A percentile compares a stretch with the other conserved stretches of the same genome.
phyloP scores from a whole-genome alignment of 1,140 invertebrate genomes.

The Macrostomum lignano region DNA sequence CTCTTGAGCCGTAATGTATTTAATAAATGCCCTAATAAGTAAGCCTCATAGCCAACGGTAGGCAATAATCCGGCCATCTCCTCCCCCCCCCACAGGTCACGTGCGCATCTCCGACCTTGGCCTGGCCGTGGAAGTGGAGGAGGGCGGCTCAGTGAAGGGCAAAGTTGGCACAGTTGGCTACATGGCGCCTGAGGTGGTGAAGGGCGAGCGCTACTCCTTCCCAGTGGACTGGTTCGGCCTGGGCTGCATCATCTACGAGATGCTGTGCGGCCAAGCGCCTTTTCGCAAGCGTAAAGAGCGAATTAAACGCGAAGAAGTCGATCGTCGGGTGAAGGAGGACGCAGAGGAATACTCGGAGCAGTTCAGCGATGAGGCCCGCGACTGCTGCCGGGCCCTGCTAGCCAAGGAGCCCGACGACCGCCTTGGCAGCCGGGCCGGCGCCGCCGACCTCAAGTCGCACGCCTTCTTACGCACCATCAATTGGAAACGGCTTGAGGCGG shows the following conservation, averaged over 20 bases:
- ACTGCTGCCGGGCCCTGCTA: too few relatives aligned
- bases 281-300: constrained; percentile 53
- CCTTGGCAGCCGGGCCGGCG: constrained; percentile 56
- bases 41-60: too few relatives aligned
- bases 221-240: constrained; percentile 98
- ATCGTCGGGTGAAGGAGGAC: constrained; percentile 74
- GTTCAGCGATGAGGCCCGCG: too few relatives aligned
- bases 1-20: too few relatives aligned
- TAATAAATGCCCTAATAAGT: too few relatives aligned
- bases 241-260: constrained; percentile 85
- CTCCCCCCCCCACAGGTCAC: constrained; percentile 33
- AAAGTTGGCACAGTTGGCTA: constrained; percentile 87
- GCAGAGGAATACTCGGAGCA: constrained; percentile 77
- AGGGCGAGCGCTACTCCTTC: constrained; percentile 90
- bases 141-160: constrained; percentile 79
- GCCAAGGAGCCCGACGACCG: constrained; percentile 46
- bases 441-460: constrained; percentile 46
- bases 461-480: constrained; percentile 54
- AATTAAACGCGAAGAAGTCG: constrained; percentile 86
- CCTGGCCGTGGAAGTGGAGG: constrained; percentile 78
- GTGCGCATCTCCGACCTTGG: constrained; percentile 77
- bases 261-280: constrained; percentile 85
- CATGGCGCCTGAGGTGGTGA: constrained; percentile 86
- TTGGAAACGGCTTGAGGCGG: constrained; percentile 82
- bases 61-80: too few relatives aligned